Conservation (phyloP, 2,113 vertebrate species). For the Trematocara variabile region DNA sequence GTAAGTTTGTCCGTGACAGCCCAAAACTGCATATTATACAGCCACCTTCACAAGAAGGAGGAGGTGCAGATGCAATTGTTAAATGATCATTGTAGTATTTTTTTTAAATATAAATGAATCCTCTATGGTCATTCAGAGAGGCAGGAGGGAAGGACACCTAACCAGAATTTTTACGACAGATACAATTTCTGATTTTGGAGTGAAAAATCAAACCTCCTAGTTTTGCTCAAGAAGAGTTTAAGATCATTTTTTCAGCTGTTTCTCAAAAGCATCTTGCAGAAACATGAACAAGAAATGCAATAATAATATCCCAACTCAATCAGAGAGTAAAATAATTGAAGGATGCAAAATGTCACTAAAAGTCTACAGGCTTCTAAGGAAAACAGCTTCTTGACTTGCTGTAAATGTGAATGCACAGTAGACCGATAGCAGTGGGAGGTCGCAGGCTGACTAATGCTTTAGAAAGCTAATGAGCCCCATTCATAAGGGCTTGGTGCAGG, state of each 20-base stretch:
- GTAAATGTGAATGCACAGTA: constrained; percentile 30
- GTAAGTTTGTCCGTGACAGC: not conserved
- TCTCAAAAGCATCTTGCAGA: not conserved
- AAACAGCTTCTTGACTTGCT: not conserved
- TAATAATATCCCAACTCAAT: not conserved
- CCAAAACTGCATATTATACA: not conserved
- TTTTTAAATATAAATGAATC: not conserved
- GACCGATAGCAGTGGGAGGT: constrained; percentile 28
- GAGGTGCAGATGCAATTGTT: not conserved
- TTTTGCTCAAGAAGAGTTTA: not conserved
- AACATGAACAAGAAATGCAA: not conserved
- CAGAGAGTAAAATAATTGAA: not conserved
- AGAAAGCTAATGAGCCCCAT: constrained; percentile 61
- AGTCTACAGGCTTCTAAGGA: not conserved
- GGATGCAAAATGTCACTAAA: not conserved
- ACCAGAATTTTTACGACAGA: not conserved
- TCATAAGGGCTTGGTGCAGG: constrained; percentile 57
- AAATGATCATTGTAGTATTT: not conserved
- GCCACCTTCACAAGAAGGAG: not conserved
- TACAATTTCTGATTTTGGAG: not conserved
- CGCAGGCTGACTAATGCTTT: constrained; percentile 31
- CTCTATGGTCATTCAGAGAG: not conserved
- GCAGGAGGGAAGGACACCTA: not conserved
- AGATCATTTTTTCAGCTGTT: not conserved
- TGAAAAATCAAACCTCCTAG: not conserved